Conservation (phyloP, 2,888 invertebrate species). For the Phyto melanocephala region DNA sequence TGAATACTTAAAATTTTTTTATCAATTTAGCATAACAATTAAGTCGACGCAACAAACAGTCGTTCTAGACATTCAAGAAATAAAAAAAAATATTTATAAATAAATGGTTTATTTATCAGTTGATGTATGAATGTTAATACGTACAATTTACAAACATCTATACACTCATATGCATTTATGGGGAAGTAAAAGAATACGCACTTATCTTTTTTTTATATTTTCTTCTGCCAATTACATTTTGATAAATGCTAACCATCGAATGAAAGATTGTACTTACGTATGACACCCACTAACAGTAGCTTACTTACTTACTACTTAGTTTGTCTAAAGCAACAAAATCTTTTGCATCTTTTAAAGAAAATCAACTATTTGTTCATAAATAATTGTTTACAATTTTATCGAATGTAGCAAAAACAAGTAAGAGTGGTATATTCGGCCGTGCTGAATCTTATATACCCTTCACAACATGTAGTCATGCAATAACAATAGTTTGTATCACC, state of each 20-base stretch:
- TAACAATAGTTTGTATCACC: too few species aligned
- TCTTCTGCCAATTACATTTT: background rate
- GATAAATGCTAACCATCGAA: constrained; percentile 4
- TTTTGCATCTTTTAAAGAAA: background rate
- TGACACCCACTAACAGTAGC: constrained; percentile 12
- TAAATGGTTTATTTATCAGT: constrained; percentile 14
- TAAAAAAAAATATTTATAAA: constrained; percentile 3
- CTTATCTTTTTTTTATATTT: too few species aligned
- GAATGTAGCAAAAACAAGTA: too few species aligned
- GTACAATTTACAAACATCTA: too few species aligned
- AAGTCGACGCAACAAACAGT: background rate
- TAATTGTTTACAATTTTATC: background rate
- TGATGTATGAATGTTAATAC: background rate
- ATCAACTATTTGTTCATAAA: background rate
- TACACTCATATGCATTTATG: too few species aligned
- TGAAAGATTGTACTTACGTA: background rate
- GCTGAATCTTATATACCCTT: too few species aligned
- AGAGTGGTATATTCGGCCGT: too few species aligned
- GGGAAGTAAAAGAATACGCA: background rate
- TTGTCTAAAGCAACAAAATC: background rate
- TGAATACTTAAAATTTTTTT: background rate
- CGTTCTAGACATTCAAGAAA: constrained; percentile 7
- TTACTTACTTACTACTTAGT: background rate
- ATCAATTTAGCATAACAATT: constrained; percentile 10
- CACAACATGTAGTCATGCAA: too few species aligned